Base-by-base conservation (phyloP, 2,797 vertebrate genomes). In the Capromys pilorides region DNA sequence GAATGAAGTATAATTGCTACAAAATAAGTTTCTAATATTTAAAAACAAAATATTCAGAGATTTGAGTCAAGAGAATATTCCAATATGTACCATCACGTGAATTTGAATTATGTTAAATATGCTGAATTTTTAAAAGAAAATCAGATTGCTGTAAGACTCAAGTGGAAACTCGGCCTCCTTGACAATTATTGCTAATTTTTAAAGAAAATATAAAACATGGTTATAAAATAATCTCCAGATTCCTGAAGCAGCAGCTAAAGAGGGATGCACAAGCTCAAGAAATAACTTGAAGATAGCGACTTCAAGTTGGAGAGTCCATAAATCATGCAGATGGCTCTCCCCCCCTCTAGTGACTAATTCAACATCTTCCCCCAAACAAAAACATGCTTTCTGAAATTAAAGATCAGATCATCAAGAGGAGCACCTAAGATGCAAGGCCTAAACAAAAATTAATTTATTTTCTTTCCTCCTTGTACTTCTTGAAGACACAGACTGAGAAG, bases 401-500 rank as follows among this genome's bases (percentile, higher is more conserved):
- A 98, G 97, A 98, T 98, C 98, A 98, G 98, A 98, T 98, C 98
- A 98, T 97, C 98, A 95, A 92, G 97, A 97, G 98, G 98, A 97
- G 98, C 97, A 96, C 96, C 98, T 96, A 98, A 98, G 98, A 98
- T 98, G 98, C 77, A 94, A 98, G 97, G 98, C 97, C 98, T 98
- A 98, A 98, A 98, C 96, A 98, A 98, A 99, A 99, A 99, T 98
- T 98, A 98, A 99, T 99, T 98, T 98, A 97, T 98, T 98, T 98
- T 97, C 97, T 95, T 97, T 97, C 94, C 97, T 98, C 97, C 97
- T 97, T 98, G 98, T 99, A 98, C 98, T 98, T 99, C 98, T 99
- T 99, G 98, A 99, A 99, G 99, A 99, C 98, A 98, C 98, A 98
- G 98, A 98, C 98, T 98, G 98, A 98, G 98, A 97, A 98, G 99